A percentile compares a stretch with the other conserved stretches of the same genome.
These are phyloP conservation scores for Champsocephalus gunnari DNA, from an alignment of 2,797 vertebrate genomes.

Conservation along the genomic window DNA sequence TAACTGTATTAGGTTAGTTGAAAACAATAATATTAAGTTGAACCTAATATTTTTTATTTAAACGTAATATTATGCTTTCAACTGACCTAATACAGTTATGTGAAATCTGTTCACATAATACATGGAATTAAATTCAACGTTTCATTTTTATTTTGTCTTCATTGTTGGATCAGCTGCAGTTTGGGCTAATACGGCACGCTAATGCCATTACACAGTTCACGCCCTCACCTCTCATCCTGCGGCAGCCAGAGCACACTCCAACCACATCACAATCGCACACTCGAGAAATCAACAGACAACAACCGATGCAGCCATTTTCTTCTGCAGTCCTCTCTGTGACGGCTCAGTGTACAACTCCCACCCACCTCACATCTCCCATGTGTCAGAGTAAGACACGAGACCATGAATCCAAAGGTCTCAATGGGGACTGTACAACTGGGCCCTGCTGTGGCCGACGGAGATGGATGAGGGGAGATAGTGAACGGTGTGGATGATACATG, in stretches of 20 bases:
- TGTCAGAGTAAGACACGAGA: slow-evolving; percentile 52
- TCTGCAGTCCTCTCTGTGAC: slow-evolving; percentile 39
- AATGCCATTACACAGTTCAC: slow-evolving; percentile 53
- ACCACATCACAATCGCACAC: slow-evolving; percentile 45
- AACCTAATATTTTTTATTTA: too few species aligned
- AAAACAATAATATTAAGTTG: too few species aligned
- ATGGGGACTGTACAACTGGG: slow-evolving; percentile 47
- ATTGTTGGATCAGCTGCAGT: slow-evolving; percentile 25
- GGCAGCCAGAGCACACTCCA: slow-evolving; percentile 44
- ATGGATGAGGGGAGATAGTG: slow-evolving; percentile 75
- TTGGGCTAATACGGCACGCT: slow-evolving; percentile 46
- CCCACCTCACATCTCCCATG: slow-evolving; percentile 53
- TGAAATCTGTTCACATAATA: too few species aligned
- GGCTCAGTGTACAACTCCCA: slow-evolving; percentile 53
- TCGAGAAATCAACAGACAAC: slow-evolving; percentile 58
- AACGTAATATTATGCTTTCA: too few species aligned
- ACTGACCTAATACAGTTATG: too few species aligned
- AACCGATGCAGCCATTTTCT: slow-evolving; percentile 74
- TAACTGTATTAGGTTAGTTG: too few species aligned
- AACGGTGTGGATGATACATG: slow-evolving; percentile 81
- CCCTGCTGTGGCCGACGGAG: slow-evolving; percentile 58
- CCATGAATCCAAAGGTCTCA: slow-evolving; percentile 60
- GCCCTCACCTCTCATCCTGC: slow-evolving; percentile 51
- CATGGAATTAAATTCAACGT: too few species aligned
- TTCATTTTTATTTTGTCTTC: neutral